phyloP scores from a whole-genome alignment of 2,888 invertebrate species.

The Cataglyphis cursor region DNA sequence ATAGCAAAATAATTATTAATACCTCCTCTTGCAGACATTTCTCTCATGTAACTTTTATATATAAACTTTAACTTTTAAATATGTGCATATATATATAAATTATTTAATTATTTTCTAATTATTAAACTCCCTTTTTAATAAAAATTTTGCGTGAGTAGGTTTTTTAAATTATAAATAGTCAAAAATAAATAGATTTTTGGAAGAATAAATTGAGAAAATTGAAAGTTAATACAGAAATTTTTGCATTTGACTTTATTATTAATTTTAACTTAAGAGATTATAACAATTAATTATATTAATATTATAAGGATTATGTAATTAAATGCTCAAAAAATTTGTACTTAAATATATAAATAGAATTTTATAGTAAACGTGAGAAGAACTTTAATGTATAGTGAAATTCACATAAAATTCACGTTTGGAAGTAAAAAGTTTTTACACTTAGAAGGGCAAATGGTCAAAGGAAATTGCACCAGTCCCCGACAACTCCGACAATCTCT shows the following conservation, averaged over 20 bases:
- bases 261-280: not conserved
- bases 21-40: not conserved
- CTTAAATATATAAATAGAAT: slow-evolving; percentile 4
- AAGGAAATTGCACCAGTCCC: slow-evolving; percentile 62
- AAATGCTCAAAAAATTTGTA: not conserved
- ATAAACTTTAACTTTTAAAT: not conserved
- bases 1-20: slow-evolving; percentile 5
- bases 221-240: not conserved
- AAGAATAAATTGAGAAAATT: not conserved
- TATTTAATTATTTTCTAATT: not conserved
- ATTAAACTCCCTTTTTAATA: not conserved
- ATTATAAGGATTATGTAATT: not conserved
- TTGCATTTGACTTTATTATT: slow-evolving; percentile 1
- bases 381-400: not conserved
- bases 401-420: not conserved
- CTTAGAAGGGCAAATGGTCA: not conserved
- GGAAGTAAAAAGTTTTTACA: slow-evolving; percentile 14
- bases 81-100: not conserved
- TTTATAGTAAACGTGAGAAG: not conserved
- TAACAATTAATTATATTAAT: not conserved
- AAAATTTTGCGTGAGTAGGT: not conserved
- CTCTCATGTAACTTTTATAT: not conserved
- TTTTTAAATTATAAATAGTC: not conserved
- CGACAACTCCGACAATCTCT: slow-evolving; percentile 24
- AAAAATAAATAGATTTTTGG: not conserved